These are phyloP conservation scores for Choristoneura fumiferana DNA, from an alignment of 1,140 invertebrate species.

Conservation along the genomic window DNA sequence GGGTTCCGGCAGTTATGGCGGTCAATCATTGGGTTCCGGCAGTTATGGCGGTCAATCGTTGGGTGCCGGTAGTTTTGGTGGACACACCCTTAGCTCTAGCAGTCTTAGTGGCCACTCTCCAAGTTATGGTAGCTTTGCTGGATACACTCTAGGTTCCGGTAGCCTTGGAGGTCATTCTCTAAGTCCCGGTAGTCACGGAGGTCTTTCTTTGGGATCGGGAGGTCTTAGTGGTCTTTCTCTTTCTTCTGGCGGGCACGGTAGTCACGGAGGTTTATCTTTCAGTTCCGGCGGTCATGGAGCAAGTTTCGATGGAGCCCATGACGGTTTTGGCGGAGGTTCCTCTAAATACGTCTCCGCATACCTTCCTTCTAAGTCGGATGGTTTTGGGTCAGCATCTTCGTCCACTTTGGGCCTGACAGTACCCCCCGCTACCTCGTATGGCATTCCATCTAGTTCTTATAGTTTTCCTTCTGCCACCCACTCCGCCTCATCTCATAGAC, in stretches of 20 bases:
- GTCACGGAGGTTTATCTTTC: constrained; percentile 8
- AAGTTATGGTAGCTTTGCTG: neutral
- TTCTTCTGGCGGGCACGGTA: constrained; percentile 24
- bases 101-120: neutral
- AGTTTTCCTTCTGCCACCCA: constrained; percentile 37
- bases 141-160: neutral
- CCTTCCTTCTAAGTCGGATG: constrained; percentile 51
- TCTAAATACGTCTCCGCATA: constrained; percentile 52
- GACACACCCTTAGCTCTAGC: neutral
- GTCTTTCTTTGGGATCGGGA: neutral
- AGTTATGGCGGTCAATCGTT: neutral
- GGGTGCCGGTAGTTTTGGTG: neutral
- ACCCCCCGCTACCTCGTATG: constrained; percentile 49
- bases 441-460: constrained; percentile 44
- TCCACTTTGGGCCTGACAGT: constrained; percentile 52
- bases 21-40: neutral
- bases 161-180: neutral
- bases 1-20: neutral
- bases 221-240: constrained; percentile 33
- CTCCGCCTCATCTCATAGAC: constrained; percentile 49
- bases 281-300: constrained; percentile 40
- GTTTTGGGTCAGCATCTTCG: constrained; percentile 52
- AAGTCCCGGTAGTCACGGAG: neutral
- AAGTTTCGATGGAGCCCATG: constrained; percentile 46
- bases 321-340: constrained; percentile 45